Evolutionary conservation across 2,113 vertebrate species (phyloP).

Genomic region (Pandion haliaetus): DNA sequence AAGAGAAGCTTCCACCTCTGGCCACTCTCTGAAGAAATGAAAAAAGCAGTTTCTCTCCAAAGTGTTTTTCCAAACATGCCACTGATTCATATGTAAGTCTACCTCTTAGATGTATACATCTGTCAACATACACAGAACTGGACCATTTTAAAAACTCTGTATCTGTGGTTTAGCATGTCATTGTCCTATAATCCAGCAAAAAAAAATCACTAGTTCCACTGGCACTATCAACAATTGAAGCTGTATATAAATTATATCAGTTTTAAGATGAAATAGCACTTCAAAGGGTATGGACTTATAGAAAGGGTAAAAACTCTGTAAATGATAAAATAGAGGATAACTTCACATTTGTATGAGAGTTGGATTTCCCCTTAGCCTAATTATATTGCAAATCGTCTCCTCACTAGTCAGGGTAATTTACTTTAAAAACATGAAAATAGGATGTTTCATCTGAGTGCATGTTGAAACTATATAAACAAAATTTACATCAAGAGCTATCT

Average conservation of each 20-base stretch:
- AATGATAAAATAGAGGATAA: not conserved
- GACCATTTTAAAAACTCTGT: not conserved
- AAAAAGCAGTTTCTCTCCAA: not conserved
- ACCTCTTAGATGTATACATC: not conserved
- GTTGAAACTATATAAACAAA: conserved; percentile 54
- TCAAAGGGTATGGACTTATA: not conserved
- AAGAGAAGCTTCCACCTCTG: not conserved
- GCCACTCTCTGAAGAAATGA: not conserved
- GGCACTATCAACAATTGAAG: not conserved
- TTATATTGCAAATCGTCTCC: conserved; percentile 40
- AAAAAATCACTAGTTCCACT: not conserved
- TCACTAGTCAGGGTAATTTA: conserved; percentile 49
- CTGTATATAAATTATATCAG: not conserved
- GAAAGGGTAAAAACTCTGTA: conserved; percentile 20
- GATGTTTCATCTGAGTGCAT: conserved; percentile 48
- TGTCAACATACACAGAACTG: not conserved
- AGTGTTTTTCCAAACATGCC: not conserved
- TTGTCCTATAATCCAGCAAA: not conserved
- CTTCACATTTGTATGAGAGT: conserved; percentile 56
- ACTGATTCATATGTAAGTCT: not conserved
- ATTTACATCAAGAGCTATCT: conserved; percentile 52
- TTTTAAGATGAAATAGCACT: not conserved
- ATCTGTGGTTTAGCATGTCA: not conserved
- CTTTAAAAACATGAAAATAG: conserved; percentile 54
- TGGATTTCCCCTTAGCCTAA: conserved; percentile 36